phyloP scores from a whole-genome alignment of 2,113 vertebrate genomes.

The Strix aluco region DNA sequence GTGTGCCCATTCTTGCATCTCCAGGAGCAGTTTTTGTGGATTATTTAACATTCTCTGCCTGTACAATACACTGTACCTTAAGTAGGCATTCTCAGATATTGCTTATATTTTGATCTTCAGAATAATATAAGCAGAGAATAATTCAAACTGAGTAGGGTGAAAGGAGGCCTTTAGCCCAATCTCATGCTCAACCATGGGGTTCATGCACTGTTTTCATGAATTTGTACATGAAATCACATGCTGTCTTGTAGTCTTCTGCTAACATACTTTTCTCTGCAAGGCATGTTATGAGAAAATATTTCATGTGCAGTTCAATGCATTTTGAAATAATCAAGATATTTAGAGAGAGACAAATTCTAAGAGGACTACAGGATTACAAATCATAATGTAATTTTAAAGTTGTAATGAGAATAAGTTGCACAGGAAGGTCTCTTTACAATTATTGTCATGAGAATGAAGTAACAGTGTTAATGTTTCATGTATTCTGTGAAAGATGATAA shows the following conservation, averaged over 20 bases:
- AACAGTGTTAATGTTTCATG: conserved; percentile 14
- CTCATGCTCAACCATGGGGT: not conserved
- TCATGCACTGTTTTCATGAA: not conserved
- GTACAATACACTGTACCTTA: not conserved
- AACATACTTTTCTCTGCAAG: not conserved
- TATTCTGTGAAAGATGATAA: conserved; percentile 37
- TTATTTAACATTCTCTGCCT: not conserved
- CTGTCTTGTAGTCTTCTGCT: not conserved
- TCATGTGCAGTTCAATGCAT: not conserved
- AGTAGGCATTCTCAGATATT: not conserved
- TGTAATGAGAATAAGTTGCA: conserved; percentile 44
- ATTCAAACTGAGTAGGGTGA: not conserved
- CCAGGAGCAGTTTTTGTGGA: not conserved
- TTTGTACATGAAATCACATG: not conserved
- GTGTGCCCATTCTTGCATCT: not conserved
- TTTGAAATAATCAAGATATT: conserved; percentile 35
- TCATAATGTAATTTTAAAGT: conserved; percentile 33
- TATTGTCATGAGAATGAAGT: conserved; percentile 42
- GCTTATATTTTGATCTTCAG: not conserved
- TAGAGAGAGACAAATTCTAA: conserved; percentile 26
- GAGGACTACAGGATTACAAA: conserved; percentile 27
- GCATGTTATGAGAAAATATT: not conserved
- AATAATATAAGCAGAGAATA: not conserved
- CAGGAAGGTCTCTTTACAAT: conserved; percentile 26
- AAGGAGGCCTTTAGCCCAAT: not conserved